Evolutionary conservation across 1,140 invertebrate species (phyloP).

Genomic region (Drosophila aff.): DNA sequence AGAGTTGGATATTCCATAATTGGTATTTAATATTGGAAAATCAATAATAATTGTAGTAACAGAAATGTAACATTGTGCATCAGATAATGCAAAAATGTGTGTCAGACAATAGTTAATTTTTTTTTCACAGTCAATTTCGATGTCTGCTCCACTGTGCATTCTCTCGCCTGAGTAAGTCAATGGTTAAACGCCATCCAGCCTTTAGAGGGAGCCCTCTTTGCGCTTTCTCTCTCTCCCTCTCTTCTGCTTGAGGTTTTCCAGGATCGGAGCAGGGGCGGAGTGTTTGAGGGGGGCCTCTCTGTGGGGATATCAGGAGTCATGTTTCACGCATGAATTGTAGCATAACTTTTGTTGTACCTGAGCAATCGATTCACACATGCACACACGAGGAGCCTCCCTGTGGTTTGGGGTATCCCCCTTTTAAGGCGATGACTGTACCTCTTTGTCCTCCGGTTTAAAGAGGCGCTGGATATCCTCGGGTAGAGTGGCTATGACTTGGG

Average conservation of each 20-base stretch:
- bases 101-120: background rate
- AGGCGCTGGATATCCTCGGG: too few relatives aligned
- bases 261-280: background rate
- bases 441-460: too few relatives aligned
- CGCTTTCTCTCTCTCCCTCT: background rate
- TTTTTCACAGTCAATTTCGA: background rate
- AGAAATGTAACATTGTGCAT: too few relatives aligned
- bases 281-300: background rate
- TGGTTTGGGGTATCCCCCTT: too few relatives aligned
- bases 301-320: constrained; percentile 45
- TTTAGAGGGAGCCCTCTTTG: background rate
- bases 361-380: constrained; percentile 58
- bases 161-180: constrained; percentile 1
- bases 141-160: background rate
- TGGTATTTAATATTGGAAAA: too few relatives aligned
- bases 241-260: constrained; percentile 2
- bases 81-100: too few relatives aligned
- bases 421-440: too few relatives aligned
- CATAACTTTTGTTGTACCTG: constrained; percentile 74
- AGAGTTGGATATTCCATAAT: too few relatives aligned
- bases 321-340: constrained; percentile 79
- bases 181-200: constrained; percentile 6
- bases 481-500: too few relatives aligned
- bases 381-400: too few relatives aligned
- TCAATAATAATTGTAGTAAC: too few relatives aligned